Percentiles rank a stretch among this genome's conserved stretches.
phyloP scores from a whole-genome alignment of 2,888 invertebrate genomes.

The Drosophila percnosoma region DNA sequence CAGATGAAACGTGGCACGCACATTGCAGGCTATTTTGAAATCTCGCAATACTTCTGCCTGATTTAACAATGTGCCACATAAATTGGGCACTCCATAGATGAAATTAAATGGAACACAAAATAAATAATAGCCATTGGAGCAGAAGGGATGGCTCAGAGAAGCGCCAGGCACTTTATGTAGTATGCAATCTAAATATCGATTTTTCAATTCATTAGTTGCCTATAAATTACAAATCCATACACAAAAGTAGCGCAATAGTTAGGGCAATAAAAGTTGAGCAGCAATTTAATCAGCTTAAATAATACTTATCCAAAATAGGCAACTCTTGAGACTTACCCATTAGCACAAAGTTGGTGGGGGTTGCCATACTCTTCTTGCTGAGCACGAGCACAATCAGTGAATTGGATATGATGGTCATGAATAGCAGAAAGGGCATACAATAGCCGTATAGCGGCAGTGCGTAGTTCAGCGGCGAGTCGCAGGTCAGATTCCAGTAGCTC shows the following conservation, averaged over 20 bases:
- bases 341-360: slow-evolving; percentile 95
- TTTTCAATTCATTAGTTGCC: not conserved
- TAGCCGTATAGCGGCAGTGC: slow-evolving; percentile 84
- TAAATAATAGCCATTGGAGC: slow-evolving; percentile 61
- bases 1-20: slow-evolving; percentile 45
- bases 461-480: slow-evolving; percentile 83
- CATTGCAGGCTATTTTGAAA: slow-evolving; percentile 69
- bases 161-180: not conserved
- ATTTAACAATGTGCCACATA: slow-evolving; percentile 65
- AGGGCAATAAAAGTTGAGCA: too few species aligned
- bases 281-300: not conserved
- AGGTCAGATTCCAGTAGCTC: slow-evolving; percentile 84
- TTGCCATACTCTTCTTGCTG: slow-evolving; percentile 94
- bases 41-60: slow-evolving; percentile 73
- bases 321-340: slow-evolving; percentile 86
- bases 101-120: slow-evolving; percentile 55
- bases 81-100: slow-evolving; percentile 37
- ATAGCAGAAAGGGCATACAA: slow-evolving; percentile 91
- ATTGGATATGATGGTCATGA: slow-evolving; percentile 95
- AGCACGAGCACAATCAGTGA: slow-evolving; percentile 95
- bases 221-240: not conserved
- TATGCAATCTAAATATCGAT: not conserved
- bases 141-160: not conserved
- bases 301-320: not conserved
- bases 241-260: not conserved